Base-by-base conservation (phyloP, 2,113 vertebrate genomes). In the Carassius gibelio region DNA sequence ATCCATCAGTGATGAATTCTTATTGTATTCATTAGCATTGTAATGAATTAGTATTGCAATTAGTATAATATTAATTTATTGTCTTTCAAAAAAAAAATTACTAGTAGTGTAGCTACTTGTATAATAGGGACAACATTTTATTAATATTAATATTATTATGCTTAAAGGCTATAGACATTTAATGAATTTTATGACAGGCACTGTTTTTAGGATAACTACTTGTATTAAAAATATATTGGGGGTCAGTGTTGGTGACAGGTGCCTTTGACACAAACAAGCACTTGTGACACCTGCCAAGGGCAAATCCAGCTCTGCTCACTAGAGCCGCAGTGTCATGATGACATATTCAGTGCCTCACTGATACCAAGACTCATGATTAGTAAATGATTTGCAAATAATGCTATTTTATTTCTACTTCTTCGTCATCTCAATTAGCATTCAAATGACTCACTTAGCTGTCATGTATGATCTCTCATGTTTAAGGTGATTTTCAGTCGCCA, bases 401-500 rank as follows among this genome's bases (percentile, higher is more conserved):
- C 2, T 11, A 8, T 71, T 42, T 71, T 17, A 55, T 55, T 77
- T 55, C 5, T n/a, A 57, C 2, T 19, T 52, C 4, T 10, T 52
- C 0, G 8, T 26, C 15, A 45, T 45, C 68, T 42, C 36, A 42
- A n/a, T 71, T 21, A 10, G 15, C 9, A 30, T 30, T 30, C 30
- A 71, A 38, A 71, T 71, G 3, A 4, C 8, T n/a, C 21, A 21
- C 23, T 30, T 26, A 15, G 8, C 5, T 21, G 21, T 61, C 21
- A n/a, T 61, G 21, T 15, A 36, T 23, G 26, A 38, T 23, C 50
- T 17, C 10, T 69, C 23, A 45, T 72, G 19, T 61, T 64, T 72
- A 1, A 96, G 94, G 94, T 95, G 88, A 90, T 95, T 71, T 96
- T 95, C 89, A 96, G 94, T 88, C 92, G 90, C 1, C 93, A 95